These are phyloP conservation scores for Acrocephalus arundinaceus DNA, from an alignment of 2,113 vertebrate species.

Conservation along the genomic window DNA sequence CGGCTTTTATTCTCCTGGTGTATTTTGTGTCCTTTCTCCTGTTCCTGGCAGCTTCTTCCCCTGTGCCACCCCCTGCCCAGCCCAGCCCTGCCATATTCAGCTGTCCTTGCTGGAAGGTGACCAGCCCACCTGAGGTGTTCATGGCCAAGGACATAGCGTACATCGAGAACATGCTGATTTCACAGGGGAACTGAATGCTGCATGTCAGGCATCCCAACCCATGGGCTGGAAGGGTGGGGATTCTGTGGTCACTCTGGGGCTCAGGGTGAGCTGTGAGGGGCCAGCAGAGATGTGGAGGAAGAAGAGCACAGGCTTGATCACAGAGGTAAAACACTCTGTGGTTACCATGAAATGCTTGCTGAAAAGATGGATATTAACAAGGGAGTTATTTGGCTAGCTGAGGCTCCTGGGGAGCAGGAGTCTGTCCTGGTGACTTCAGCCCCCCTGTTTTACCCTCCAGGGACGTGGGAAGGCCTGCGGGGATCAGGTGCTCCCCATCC, in stretches of 20 bases:
- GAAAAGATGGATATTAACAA: neutral
- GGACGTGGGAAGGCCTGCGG: rapidly evolving
- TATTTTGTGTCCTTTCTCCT: neutral
- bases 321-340: rapidly evolving
- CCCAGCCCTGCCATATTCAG: neutral
- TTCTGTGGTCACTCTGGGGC: neutral
- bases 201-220: rapidly evolving
- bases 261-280: neutral
- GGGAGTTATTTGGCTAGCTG: neutral
- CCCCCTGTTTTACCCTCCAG: neutral
- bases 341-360: neutral
- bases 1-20: neutral
- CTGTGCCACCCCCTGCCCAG: rapidly evolving
- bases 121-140: neutral
- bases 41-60: neutral
- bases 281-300: rapidly evolving
- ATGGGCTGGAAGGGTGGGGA: rapidly evolving
- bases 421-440: neutral
- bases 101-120: neutral
- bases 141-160: rapidly evolving
- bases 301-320: neutral
- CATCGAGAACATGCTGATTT: rapidly evolving
- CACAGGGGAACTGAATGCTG: neutral
- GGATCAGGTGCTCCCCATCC: neutral
- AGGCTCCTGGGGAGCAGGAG: neutral